Conservation (phyloP, 2,888 invertebrate species). For the Erpobdella octoculata region DNA sequence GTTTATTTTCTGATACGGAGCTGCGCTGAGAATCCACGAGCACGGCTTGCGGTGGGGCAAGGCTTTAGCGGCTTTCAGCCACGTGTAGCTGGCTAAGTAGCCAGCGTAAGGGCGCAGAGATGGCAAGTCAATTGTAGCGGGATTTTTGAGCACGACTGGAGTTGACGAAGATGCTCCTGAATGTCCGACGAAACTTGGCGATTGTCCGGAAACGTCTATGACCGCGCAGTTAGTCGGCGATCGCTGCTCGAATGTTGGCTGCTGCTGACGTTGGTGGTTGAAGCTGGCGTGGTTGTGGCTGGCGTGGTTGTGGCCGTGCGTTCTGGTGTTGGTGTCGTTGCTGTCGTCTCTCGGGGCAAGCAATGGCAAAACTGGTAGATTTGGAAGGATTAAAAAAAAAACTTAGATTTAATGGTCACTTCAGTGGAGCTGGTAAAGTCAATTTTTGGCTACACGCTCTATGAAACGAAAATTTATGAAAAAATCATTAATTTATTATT, state of each 20-base stretch:
- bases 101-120: conserved; percentile 7
- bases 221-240: not conserved
- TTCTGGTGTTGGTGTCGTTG: not conserved
- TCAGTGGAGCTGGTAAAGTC: no score
- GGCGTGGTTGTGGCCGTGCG: not conserved
- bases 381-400: not conserved
- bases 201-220: not conserved
- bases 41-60: conserved; percentile 16
- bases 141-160: no score
- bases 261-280: no score
- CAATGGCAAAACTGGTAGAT: no score
- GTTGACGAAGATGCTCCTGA: not conserved
- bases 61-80: conserved; percentile 2
- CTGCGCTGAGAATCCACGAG: conserved; percentile 32
- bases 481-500: no score
- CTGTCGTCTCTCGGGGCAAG: no score
- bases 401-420: not conserved
- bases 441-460: no score
- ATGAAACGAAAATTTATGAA: no score
- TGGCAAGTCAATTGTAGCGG: no score
- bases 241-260: not conserved
- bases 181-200: not conserved
- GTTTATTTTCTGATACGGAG: conserved; percentile 35
- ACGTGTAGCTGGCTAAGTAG: conserved; percentile 27
- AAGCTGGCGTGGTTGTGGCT: no score